Base-by-base conservation (phyloP, 92 coral and sea anemone genomes). In the Epizoanthus fatuus region DNA sequence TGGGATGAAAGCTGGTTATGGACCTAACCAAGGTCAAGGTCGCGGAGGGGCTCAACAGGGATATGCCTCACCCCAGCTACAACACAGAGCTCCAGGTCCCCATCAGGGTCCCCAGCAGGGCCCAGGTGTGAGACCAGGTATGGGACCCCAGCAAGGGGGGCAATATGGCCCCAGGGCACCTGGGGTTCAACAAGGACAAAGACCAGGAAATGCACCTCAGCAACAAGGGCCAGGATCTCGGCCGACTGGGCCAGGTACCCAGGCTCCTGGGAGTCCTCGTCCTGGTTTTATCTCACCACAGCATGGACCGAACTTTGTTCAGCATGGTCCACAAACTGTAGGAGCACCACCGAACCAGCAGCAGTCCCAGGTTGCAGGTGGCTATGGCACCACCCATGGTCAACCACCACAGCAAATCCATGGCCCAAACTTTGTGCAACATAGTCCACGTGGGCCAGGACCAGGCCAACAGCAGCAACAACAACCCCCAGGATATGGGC, bases 161-260 rank as follows among this genome's bases (percentile, higher is more conserved):
- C 86, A 80, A 22, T 81, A 63, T 42, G 88, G 86, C 58, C 93
- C 93, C 37, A 77, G 82, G 45, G 19, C 55, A 19, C 70, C 70
- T 19, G 87, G 91, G 10, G 84, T 59, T 12, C 90, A 90, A 53
- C 90, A 93, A n/a, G 89, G 93, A 39, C 66, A 80, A 35, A 91
- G 92, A 32, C 94, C 90, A n/a, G 86, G 86, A 51, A 63, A 80
- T 69, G 65, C 89, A 5, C 89, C 95, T 22, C 96, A 90, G 86
- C 93, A 86, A 37, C 98, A 92, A 78, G 87, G 89, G 59, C 91
- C 95, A 72, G 93, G 96, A 5, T 90, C 87, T 73, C 76, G 93
- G 32, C 75, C 93, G 37, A 75, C 66, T 58, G 89, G 81, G 65
- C 86, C 90, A 22, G 85, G 63, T 17, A 67, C 70, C 16, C 93